Evolutionary conservation across 2,113 vertebrate species (phyloP).

Genomic region (Zapus hudsonius): DNA sequence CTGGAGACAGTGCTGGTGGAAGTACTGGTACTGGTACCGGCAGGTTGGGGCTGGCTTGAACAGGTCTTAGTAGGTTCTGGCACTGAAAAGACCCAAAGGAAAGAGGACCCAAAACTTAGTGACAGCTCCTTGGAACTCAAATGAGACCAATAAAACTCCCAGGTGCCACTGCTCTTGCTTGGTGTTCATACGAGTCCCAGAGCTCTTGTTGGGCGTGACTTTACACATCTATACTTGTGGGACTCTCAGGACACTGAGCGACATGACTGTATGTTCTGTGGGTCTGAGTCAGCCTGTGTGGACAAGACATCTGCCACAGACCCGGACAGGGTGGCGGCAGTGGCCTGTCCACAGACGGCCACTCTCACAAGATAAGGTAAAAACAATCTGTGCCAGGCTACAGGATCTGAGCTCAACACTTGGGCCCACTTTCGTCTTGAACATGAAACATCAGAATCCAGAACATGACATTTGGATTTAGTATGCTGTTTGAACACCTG

Average conservation of each 20-base stretch:
- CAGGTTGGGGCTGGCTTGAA: conserved; percentile 93
- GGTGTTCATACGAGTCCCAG: neutral
- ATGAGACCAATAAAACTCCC: neutral
- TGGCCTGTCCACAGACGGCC: neutral
- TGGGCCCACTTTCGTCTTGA: neutral
- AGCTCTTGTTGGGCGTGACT: neutral
- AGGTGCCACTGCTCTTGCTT: neutral
- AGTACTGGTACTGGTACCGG: conserved; percentile 91
- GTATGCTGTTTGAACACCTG: neutral
- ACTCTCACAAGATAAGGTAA: too few relatives aligned
- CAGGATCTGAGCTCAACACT: neutral
- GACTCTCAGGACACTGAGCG: neutral
- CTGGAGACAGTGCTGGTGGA: conserved; percentile 90
- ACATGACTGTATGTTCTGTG: too few relatives aligned
- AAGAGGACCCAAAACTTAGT: conserved; percentile 31
- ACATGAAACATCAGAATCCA: neutral
- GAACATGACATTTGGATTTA: neutral
- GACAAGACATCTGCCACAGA: neutral
- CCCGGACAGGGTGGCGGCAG: neutral
- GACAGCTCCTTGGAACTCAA: neutral
- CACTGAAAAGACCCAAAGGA: conserved; percentile 85
- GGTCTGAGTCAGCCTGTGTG: neutral
- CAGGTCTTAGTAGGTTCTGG: conserved; percentile 96
- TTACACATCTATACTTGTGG: neutral
- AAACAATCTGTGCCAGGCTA: neutral